Percentiles rank a stretch among this genome's conserved stretches.
Conservation (phyloP, 2,797 vertebrate species). For the Rhinogobio ventralis region DNA sequence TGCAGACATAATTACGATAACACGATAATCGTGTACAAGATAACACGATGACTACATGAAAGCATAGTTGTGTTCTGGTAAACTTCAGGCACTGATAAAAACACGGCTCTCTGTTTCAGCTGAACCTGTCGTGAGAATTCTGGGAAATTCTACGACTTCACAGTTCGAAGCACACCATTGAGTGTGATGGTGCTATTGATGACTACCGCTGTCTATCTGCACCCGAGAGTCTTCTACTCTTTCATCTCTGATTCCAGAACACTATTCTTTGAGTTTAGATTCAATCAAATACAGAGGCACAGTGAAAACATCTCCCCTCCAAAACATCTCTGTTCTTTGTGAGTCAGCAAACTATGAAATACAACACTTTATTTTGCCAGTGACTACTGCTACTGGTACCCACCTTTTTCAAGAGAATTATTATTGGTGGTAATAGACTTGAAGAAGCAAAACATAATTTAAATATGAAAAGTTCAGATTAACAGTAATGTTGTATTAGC, state of each 20-base stretch:
- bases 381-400: not conserved
- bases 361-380: not conserved
- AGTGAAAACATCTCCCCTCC: not conserved
- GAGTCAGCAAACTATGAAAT: conserved; percentile 19
- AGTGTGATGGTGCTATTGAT: conserved; percentile 4
- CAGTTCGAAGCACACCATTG: conserved; percentile 7
- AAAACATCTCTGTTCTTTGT: not conserved
- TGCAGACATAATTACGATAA: conserved; percentile 35
- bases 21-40: too few species aligned
- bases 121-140: conserved; percentile 9
- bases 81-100: not conserved
- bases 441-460: not conserved
- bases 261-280: not conserved
- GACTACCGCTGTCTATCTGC: not conserved
- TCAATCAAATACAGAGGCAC: conserved; percentile 5
- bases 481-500: not conserved
- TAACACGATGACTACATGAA: conserved; percentile 17
- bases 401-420: not conserved
- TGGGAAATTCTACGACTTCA: not conserved
- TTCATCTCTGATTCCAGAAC: not conserved
- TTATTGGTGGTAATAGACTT: not conserved
- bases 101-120: not conserved
- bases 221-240: conserved; percentile 1
- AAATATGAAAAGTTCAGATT: not conserved
- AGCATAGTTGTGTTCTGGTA: conserved; percentile 5